Evolutionary conservation across 2,113 vertebrate species (phyloP), one percentile per base, ranked within the genome.

Genomic region (Mohoua ochrocephala): DNA sequence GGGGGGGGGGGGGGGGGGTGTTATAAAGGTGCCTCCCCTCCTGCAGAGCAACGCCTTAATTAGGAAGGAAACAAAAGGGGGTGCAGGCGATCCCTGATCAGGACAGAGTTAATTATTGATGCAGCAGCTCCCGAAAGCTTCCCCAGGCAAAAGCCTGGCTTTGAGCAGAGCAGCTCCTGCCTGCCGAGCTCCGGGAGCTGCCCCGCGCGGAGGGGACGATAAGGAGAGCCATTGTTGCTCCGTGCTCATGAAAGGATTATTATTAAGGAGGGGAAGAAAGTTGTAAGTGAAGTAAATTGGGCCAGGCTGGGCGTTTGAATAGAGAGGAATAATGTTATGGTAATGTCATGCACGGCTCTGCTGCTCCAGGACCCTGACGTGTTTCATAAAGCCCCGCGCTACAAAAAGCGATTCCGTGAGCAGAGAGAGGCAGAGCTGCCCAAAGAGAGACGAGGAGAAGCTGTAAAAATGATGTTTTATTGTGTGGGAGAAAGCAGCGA

Each of bases 261-360:
- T 84, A 41, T 79, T 75, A 54, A 63, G 42, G 78, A 93, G 70
- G 49, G 16, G 57, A 53, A 88, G 67, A 65, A 94, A 87, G 64
- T 81, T 57, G 3, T 21, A 47, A 74, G 61, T 15, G 75, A 82
- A 81, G 63, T 37, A 88, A 90, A 93, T 42, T 63, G 75, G 79
- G 57, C 64, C 35, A 13, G 75, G 65, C 60, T 78, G 39, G 0
- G 35, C 15, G 52, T 68, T 83, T 82, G 91, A 93, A 60, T 11
- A 23, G 75, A n/a, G n/a, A 68, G 49, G 9, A 24, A 75, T 61
- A 42, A 42, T 19, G 33, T 68, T 50, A 14, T 18, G 70, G 16
- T 85, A 54, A 93, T 79, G 75, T 33, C 63, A 59, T 30, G 39
- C 47, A 22, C 37, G 49, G 89, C 70, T 60, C 45, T n/a, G 63